phyloP scores from a whole-genome alignment of 2,797 vertebrate species.

The Hemibagrus guttatus region DNA sequence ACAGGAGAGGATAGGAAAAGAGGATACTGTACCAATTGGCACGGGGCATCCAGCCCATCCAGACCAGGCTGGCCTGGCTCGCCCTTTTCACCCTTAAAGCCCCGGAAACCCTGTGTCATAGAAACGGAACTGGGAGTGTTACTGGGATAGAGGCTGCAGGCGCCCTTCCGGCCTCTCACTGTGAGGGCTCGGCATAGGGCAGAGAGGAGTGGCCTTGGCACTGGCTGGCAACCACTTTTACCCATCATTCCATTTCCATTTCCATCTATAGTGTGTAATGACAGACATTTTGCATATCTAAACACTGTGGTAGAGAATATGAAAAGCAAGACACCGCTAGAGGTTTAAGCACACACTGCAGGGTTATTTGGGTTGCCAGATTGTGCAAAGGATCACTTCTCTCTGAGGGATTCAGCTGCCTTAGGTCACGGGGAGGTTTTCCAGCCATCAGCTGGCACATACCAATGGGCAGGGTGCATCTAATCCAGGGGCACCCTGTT shows the following conservation, averaged over 20 bases:
- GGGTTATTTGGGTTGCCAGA: constrained; percentile 13
- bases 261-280: constrained; percentile 3
- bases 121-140: constrained; percentile 97
- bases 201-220: constrained; percentile 77
- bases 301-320: constrained; percentile 18
- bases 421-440: constrained; percentile 69
- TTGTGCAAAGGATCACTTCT: constrained; percentile 12
- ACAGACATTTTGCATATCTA: constrained; percentile 22
- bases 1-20: constrained; percentile 91
- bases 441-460: constrained; percentile 82
- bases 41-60: constrained; percentile 99
- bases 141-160: constrained; percentile 83
- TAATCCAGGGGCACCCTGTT: constrained; percentile 99
- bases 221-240: constrained; percentile 58
- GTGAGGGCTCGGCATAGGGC: constrained; percentile 56
- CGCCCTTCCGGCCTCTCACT: constrained; percentile 61
- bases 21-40: constrained; percentile 99
- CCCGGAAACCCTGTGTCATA: constrained; percentile 99
- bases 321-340: constrained; percentile 4
- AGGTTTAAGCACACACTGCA: neutral
- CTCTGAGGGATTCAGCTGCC: constrained; percentile 57
- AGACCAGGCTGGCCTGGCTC: constrained; percentile 99
- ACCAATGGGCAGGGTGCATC: constrained; percentile 99
- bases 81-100: constrained; percentile 99
- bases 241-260: constrained; percentile 35